A percentile compares a stretch with the other conserved stretches of the same genome.
Conservation (phyloP, 2,113 vertebrate species). For the Pica pica region DNA sequence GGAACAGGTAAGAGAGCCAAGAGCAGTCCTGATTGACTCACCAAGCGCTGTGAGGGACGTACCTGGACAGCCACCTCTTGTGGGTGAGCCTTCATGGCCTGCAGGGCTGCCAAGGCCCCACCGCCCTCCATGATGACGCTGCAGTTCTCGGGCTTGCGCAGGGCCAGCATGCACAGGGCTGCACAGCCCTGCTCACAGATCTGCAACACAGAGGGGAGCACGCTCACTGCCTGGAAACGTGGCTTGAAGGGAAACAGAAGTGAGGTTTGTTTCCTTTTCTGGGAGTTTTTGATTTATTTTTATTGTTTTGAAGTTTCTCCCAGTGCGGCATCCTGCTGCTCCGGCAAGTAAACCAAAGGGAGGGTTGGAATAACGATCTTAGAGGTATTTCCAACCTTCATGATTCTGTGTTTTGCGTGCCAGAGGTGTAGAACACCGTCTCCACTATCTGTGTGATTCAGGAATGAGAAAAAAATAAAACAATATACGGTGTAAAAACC, state of each 20-base stretch:
- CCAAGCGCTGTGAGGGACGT: background rate
- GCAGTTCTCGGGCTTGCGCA: constrained; percentile 92
- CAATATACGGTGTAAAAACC: accelerated
- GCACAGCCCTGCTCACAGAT: constrained; percentile 93
- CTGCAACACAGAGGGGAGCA: constrained; percentile 53
- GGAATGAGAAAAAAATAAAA: background rate
- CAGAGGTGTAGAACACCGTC: background rate
- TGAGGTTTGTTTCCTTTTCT: accelerated
- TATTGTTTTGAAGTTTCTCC: accelerated
- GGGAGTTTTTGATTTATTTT: accelerated
- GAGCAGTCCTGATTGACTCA: accelerated
- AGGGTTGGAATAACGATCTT: background rate
- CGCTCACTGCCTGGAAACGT: accelerated
- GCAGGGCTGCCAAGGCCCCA: constrained; percentile 82
- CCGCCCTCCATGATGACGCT: constrained; percentile 86
- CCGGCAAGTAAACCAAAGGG: accelerated
- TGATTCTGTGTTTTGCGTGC: accelerated
- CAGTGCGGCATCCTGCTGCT: background rate
- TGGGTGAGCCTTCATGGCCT: constrained; percentile 88
- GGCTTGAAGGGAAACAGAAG: accelerated
- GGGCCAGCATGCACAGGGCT: constrained; percentile 82
- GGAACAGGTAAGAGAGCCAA: background rate
- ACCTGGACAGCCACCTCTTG: constrained; percentile 84
- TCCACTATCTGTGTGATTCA: accelerated
- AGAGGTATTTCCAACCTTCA: background rate